Evolutionary conservation across 2,888 invertebrate genomes (phyloP), one percentile per base, ranked within the genome.

Genomic region (Cyaniris semiargus): DNA sequence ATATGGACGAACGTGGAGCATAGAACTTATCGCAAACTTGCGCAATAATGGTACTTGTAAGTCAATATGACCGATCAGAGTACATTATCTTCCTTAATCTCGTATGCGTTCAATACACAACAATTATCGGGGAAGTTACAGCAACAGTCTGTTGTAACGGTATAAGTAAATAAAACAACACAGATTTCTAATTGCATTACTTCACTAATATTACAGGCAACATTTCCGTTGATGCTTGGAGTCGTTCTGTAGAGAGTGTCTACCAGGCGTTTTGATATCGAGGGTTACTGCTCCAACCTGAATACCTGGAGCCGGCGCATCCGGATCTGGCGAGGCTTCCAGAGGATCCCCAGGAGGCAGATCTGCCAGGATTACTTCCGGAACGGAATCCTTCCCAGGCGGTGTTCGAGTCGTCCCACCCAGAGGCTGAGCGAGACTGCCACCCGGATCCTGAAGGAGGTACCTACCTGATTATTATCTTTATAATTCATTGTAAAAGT

Each of bases 181-280:
- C 60, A 13, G 60, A 60, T 60, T 60, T 60, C 60, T 60, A 60
- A 60, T 23, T 60, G 60, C 60, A 60, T 60, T 60, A 60, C 60
- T 23, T 10, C 60, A 60, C 60, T 10, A 60, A 23, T 13, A 23
- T 60, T 60, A 60, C 60, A 23, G 60, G 23, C 60, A 60, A 60
- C 23, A 60, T 13, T 60, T 60, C 58, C 58, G 2, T 58, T 23
- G 60, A 60, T 23, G 23, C 23, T 60, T 60, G 60, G 60, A 60
- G 23, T 60, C 60, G 21, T 60, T 60, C 60, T 60, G 13, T 13
- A 10, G 13, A 60, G 60, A 21, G 60, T 13, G 21, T 60, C 60
- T 60, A 60, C 60, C 60, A 60, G 60, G 60, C 21, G 23, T 60
- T 60, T 10, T 60, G 23, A 23, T 23, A 13, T 5, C 13, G 60